A percentile compares a stretch with the other conserved stretches of the same genome.
Evolutionary conservation across 2,888 invertebrate species (phyloP).

Genomic region (Idaea straminata): DNA sequence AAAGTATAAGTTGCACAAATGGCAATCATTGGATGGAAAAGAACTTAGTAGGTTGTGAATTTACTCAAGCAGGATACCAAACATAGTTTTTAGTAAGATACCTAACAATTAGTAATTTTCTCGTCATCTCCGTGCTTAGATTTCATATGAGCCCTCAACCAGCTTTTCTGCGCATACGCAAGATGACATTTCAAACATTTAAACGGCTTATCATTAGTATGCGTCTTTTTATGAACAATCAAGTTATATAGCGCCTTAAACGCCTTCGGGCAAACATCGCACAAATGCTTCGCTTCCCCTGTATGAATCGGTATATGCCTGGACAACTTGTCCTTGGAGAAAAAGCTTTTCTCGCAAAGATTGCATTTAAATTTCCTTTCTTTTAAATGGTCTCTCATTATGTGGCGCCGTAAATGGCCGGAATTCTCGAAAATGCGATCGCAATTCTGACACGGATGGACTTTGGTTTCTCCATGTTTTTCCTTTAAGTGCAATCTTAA

Average conservation of each 20-base stretch:
- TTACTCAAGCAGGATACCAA: no score
- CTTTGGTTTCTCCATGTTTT: neutral
- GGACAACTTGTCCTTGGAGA: slow-evolving; percentile 31
- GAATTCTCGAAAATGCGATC: neutral
- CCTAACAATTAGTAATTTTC: neutral
- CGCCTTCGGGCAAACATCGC: slow-evolving; percentile 45
- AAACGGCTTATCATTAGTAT: neutral
- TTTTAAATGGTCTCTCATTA: slow-evolving; percentile 44
- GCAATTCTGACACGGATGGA: neutral
- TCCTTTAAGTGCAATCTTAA: neutral
- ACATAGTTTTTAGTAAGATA: no score
- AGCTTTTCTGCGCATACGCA: neutral
- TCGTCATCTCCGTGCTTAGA: neutral
- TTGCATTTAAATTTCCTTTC: slow-evolving; percentile 43
- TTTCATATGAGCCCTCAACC: neutral
- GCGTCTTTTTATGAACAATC: neutral
- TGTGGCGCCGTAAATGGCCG: slow-evolving; percentile 14
- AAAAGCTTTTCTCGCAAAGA: slow-evolving; percentile 46
- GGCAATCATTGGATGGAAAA: no score
- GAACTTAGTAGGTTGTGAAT: no score
- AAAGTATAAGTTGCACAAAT: no score
- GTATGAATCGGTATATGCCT: slow-evolving; percentile 43
- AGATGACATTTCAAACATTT: neutral
- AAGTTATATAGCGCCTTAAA: slow-evolving; percentile 19
- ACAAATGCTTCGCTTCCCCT: slow-evolving; percentile 36